phyloP scores from a whole-genome alignment of 2,797 vertebrate genomes.

The Pseudocheirus occidentalis region DNA sequence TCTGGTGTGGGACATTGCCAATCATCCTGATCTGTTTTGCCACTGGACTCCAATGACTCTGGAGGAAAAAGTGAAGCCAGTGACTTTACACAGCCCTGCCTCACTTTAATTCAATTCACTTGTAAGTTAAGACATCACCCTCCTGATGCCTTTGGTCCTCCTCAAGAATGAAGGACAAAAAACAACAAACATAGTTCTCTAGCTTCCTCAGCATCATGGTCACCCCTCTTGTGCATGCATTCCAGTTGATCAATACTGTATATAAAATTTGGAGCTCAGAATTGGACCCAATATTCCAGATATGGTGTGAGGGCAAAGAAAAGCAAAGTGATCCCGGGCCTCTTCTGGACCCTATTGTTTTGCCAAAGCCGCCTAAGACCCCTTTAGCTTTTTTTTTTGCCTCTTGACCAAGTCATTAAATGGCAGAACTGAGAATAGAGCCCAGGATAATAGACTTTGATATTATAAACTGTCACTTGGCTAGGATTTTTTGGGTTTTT shows the following conservation, averaged over 20 bases:
- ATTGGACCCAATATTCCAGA: background rate
- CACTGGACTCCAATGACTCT: background rate
- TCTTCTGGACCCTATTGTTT: background rate
- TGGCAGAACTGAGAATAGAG: background rate
- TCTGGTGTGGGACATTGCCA: background rate
- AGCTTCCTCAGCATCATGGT: background rate
- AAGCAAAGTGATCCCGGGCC: background rate
- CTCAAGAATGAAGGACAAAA: background rate
- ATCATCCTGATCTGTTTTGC: background rate
- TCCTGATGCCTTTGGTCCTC: background rate
- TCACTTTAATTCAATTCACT: background rate
- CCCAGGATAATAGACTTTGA: background rate
- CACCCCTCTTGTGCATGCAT: background rate
- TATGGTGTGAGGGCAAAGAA: background rate
- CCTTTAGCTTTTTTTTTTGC: no score
- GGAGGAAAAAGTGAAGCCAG: background rate
- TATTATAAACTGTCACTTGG: background rate
- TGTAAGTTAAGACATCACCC: background rate
- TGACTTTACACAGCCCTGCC: background rate
- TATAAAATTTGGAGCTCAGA: background rate
- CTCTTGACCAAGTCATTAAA: background rate
- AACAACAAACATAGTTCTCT: background rate
- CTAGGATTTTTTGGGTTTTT: background rate
- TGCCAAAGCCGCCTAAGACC: no score
- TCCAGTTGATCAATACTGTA: background rate